phyloP scores from a whole-genome alignment of 2,888 invertebrate genomes.

The Timandra comae region DNA sequence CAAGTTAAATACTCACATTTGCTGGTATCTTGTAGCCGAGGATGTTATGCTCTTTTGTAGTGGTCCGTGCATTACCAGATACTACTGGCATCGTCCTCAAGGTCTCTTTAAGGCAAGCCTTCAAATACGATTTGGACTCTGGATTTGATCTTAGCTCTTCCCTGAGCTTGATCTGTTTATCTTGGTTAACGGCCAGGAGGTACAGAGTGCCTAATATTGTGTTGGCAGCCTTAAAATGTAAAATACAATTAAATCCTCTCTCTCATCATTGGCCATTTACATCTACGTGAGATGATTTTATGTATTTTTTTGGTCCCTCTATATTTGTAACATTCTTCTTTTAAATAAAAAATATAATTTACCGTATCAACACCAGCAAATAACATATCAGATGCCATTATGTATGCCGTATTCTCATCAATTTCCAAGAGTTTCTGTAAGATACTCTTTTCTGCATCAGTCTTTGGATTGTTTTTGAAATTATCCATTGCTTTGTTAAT shows the following conservation, averaged over 20 bases:
- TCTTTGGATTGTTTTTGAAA: slow-evolving; percentile 20
- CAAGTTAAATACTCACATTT: slow-evolving; percentile 51
- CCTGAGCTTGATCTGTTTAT: slow-evolving; percentile 79
- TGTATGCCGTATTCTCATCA: slow-evolving; percentile 74
- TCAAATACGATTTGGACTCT: slow-evolving; percentile 62
- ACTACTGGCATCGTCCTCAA: slow-evolving; percentile 78
- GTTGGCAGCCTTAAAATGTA: slow-evolving; percentile 73
- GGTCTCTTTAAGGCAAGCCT: slow-evolving; percentile 84
- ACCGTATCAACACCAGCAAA: slow-evolving; percentile 83
- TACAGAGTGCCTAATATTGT: slow-evolving; percentile 74
- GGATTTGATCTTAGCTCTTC: slow-evolving; percentile 63
- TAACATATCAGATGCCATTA: slow-evolving; percentile 81
- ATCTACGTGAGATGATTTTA: too few species aligned
- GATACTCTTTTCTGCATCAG: slow-evolving; percentile 64
- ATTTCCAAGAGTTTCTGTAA: slow-evolving; percentile 77
- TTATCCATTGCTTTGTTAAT: slow-evolving; percentile 31
- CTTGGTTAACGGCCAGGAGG: slow-evolving; percentile 77
- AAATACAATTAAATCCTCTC: too few species aligned
- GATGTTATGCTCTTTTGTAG: slow-evolving; percentile 72
- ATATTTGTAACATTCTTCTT: too few species aligned
- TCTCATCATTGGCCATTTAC: too few species aligned
- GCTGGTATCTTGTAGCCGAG: slow-evolving; percentile 79
- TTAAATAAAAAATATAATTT: slow-evolving; percentile 30
- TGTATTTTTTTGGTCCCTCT: too few species aligned
- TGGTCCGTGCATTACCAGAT: slow-evolving; percentile 69